Evolutionary conservation across 2,888 invertebrate species (phyloP), one percentile per base, ranked within the genome.

Genomic region (Athalia rosae): DNA sequence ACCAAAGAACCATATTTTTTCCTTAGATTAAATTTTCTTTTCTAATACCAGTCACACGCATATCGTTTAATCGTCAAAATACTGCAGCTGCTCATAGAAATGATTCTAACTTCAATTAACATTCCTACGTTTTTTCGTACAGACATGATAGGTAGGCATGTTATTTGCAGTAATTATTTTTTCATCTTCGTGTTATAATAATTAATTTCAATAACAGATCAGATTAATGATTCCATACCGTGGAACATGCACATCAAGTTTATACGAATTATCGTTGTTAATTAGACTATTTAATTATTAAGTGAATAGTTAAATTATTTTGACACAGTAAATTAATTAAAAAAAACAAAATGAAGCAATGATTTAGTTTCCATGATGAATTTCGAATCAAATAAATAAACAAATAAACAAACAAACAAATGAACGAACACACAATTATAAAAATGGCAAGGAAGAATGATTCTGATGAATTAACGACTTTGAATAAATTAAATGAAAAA

Each of bases 361-460:
- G 2, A 28, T 1, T 28, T 1, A 0, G 28, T 28, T 28, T 28
- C 2, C 28, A 28, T 28, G 81, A 79, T 79, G 79, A 79, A 79
- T 79, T 78, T 78, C 58, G 61, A 78, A 74, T 13, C n/a, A 71
- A 58, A 71, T 45, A 58, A 58, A 56, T 58, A 45, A 28, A 56
- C 58, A 45, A 28, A 11, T 43, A 41, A 63, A 8, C 9, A 63
- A 63, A 63, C 41, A 63, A 63, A 58, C 9, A 71, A 58, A 71
- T 4, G 58, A 45, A 53, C 9, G 7, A 53, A 53, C n/a, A 53
- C 58, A 13, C 13, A 58, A 45, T 58, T 28, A 15, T 67, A 11
- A 13, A 61, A 71, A 15, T 9, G 6, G 15, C 13, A 43, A 53
- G 53, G 67, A 13, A 13, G 56, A 71, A 45, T 13, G 58, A 28